These are phyloP conservation scores for Rousettus leschenaultii DNA, from an alignment of 2,113 vertebrate species.

Conservation along the genomic window DNA sequence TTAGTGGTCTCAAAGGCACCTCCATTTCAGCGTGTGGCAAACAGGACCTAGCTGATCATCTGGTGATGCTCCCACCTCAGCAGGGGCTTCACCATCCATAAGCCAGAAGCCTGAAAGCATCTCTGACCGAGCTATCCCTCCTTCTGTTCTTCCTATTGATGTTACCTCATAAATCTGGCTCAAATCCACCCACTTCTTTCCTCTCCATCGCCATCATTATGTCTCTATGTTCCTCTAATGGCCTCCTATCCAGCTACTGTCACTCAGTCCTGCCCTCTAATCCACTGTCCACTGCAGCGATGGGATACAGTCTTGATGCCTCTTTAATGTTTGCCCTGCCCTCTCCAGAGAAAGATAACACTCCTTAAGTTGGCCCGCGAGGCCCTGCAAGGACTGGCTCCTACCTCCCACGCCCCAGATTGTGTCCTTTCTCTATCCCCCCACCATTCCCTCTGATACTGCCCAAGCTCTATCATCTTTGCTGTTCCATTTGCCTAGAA, in stretches of 20 bases:
- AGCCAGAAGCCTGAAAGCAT: neutral
- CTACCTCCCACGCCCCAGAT: neutral
- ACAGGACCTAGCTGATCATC: neutral
- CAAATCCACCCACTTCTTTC: neutral
- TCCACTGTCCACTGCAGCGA: fast-evolving
- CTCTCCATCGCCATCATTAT: neutral
- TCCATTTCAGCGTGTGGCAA: neutral
- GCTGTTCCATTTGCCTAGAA: neutral
- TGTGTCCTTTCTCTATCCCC: neutral
- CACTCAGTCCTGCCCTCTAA: neutral
- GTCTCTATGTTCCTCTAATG: neutral
- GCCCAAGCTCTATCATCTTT: neutral
- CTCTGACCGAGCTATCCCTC: neutral
- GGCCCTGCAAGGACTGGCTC: neutral
- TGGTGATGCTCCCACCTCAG: neutral
- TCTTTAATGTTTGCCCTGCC: too few species aligned
- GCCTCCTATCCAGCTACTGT: neutral
- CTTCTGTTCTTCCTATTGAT: neutral
- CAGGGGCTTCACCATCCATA: neutral
- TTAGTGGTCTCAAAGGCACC: neutral
- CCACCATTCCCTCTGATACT: too few species aligned
- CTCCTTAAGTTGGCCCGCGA: neutral
- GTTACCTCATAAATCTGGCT: neutral
- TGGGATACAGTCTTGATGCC: neutral
- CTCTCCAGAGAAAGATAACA: fast-evolving